Evolutionary conservation across 2,113 vertebrate genomes (phyloP), one percentile per base, ranked within the genome.

Genomic region (Electrona antarctica): DNA sequence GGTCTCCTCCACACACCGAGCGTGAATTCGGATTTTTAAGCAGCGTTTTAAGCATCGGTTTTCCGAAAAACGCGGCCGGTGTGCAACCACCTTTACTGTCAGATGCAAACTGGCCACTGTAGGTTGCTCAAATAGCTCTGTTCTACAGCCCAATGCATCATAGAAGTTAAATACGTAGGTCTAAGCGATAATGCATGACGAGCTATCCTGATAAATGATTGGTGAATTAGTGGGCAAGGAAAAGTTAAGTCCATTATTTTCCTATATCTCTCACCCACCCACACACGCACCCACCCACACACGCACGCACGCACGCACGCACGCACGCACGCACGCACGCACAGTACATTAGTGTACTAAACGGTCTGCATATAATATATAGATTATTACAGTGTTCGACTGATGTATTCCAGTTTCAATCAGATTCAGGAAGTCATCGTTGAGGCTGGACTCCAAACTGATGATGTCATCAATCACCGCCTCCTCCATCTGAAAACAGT

Each of bases 381-480:
- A 14, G 11, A 33, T 46, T 80, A 84, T 78, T 90, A 96, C 95
- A 83, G 94, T 97, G 90, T 82, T 95, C 58, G 94, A 90, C 57
- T 96, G 83, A 85, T 95, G 94, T 8, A 95, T 86, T 46, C 90
- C 92, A 0, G 92, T 84, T 54, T 95, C 94, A 0, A 94, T 90
- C 80, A 94, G 90, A 8, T 91, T 93, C 88, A 96, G 90, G 72
- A 94, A 94, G 52, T 96, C 94, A 1, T 97, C 95, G 0, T 94
- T 97, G 74, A 95, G 92, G 85, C 95, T 96, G 6, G 95, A 97
- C 64, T 97, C 95, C 83, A 97, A 85, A 87, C 96, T 96, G 87
- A 97, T 96, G 87, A 97, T 94, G 86, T 95, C 95, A 91, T 96
- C 93, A 1, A 97, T 95, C 67, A 97, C 93, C 0, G 72, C 57